These are phyloP conservation scores for Dicyrtomina minuta DNA, from an alignment of 2,888 invertebrate species.

Conservation along the genomic window DNA sequence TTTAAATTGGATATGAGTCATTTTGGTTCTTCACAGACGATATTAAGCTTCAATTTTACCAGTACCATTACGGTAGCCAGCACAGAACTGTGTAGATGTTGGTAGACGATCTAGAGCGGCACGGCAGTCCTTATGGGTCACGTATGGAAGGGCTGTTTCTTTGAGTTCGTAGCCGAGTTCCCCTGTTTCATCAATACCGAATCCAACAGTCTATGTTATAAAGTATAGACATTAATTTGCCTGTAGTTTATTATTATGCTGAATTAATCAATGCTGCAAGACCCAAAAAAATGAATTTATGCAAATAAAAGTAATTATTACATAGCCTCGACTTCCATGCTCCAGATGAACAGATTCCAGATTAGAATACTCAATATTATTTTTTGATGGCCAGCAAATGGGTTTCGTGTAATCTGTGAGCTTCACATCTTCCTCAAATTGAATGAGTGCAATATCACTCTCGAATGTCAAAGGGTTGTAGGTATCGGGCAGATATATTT, in stretches of 20 bases:
- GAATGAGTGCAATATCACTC: slow-evolving; percentile 19
- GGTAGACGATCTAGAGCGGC: neutral
- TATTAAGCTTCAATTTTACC: neutral
- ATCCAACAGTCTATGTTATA: slow-evolving; percentile 6
- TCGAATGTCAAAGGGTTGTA: slow-evolving; percentile 23
- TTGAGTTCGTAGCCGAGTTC: neutral
- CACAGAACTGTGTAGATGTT: slow-evolving; percentile 8
- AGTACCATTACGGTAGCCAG: slow-evolving; percentile 12
- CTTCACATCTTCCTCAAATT: slow-evolving; percentile 6
- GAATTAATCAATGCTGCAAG: too few species aligned
- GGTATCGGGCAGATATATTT: slow-evolving; percentile 4
- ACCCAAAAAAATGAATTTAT: too few species aligned
- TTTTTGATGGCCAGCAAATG: slow-evolving; percentile 8
- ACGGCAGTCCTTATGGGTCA: neutral
- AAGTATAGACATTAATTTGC: too few species aligned
- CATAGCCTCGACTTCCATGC: slow-evolving; percentile 2
- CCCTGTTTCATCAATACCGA: slow-evolving; percentile 11
- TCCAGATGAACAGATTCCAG: slow-evolving; percentile 3
- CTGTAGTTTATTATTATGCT: too few species aligned
- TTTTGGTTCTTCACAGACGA: too few species aligned
- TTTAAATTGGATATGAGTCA: too few species aligned
- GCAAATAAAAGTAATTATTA: too few species aligned
- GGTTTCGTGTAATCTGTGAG: slow-evolving; percentile 25
- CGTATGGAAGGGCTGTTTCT: slow-evolving; percentile 13
- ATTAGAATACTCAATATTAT: neutral